These are phyloP conservation scores for Miltochrista miniata DNA, from an alignment of 2,888 invertebrate genomes.

Conservation along the genomic window DNA sequence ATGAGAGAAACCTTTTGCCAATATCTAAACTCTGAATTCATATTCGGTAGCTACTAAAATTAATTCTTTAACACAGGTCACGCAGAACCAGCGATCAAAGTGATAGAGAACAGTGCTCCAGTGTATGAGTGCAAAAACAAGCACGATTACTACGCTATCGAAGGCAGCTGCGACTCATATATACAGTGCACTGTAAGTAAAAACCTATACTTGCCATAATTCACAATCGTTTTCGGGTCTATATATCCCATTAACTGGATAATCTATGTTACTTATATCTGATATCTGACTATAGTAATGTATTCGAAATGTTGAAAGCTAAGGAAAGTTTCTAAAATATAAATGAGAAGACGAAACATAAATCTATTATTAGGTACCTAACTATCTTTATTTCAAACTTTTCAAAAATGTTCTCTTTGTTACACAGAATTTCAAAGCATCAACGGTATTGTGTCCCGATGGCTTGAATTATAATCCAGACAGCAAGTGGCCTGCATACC, in stretches of 20 bases:
- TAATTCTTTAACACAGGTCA: neutral
- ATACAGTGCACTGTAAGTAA: constrained; percentile 83
- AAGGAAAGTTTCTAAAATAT: no score
- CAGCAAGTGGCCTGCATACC: constrained; percentile 85
- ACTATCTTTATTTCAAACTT: no score
- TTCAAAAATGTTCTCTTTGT: neutral
- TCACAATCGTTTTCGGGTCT: no score
- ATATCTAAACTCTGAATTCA: no score
- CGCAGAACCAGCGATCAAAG: neutral
- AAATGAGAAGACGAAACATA: no score
- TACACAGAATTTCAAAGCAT: constrained; percentile 82
- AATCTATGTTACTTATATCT: neutral
- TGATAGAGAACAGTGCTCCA: neutral
- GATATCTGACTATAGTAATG: constrained; percentile 39
- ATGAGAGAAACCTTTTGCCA: no score
- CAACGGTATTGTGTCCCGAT: constrained; percentile 89
- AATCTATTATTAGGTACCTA: no score
- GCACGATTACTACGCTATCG: constrained; percentile 85
- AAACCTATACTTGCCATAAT: neutral
- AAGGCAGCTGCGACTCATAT: constrained; percentile 88
- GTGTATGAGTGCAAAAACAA: constrained; percentile 50
- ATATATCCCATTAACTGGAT: no score
- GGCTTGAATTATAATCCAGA: constrained; percentile 90
- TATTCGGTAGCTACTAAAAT: no score
- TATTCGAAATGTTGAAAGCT: no score